Evolutionary conservation across 2,888 invertebrate genomes (phyloP), one percentile per base, ranked within the genome.

Genomic region (Tiliacea aurago): DNA sequence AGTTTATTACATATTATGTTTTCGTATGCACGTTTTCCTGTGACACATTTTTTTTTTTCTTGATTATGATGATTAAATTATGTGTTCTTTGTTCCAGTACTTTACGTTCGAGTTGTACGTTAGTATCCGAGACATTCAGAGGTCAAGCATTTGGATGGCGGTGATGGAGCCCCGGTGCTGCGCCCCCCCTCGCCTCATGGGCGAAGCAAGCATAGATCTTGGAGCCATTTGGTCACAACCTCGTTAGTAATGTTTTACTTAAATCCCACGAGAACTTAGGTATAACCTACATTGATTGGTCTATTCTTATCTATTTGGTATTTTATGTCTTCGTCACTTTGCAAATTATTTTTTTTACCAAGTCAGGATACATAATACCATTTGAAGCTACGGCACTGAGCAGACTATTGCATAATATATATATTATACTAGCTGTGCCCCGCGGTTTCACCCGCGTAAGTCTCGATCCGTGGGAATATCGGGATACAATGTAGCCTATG

Each of bases 171-270:
- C 94, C 0, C 88, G 93, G 3, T 96, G 94, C 73, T 96, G 94
- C 78, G 95, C 96, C 23, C 93, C 95, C 20, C 94, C 97, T 9
- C 91, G 95, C 33, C 90, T 95, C 1, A 86, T 97, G n/a, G 98
- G 98, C 0, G 97, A 97, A 87, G 93, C 97, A 11, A 94, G 93
- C 37, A 94, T 98, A 61, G 97, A 98, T 86, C 93, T 98, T 18
- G 97, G 97, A 13, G 97, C 97, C 1, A 97, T 98, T 23, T 98
- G 98, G 98, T 95, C 95, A 66, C 98, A 98, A 89, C 96, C 97
- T 87, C 96, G 98, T 97, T 93, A 89, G 91, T 86, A 45, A 10
- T 64, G 6, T 56, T 49, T n/a, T 41, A 53, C 7, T 68, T 41
- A 11, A 4, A 13, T 18, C 10, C 4, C n/a, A 41, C 7, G 20